A percentile compares a stretch with the other conserved stretches of the same genome.
These are phyloP conservation scores for Brachypodius melanocephalos DNA, from an alignment of 2,113 vertebrate genomes.

Conservation along the genomic window DNA sequence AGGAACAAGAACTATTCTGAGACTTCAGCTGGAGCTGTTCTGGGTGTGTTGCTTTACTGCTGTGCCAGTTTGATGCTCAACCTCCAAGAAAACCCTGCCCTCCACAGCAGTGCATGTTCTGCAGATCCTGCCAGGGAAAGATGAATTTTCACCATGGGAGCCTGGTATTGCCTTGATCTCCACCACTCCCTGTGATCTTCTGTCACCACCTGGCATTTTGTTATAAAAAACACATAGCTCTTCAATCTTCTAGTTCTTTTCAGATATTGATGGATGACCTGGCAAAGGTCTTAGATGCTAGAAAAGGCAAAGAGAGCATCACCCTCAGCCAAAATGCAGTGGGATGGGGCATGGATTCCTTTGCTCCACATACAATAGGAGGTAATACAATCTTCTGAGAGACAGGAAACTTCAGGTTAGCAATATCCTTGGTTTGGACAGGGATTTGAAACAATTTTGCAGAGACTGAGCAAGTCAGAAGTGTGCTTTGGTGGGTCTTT, in stretches of 20 bases:
- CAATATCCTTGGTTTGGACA: not conserved
- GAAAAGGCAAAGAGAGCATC: not conserved
- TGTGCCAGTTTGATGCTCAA: not conserved
- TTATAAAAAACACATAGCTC: not conserved
- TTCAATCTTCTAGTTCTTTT: not conserved
- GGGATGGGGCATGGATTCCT: not conserved
- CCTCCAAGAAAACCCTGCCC: not conserved
- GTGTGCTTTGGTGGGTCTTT: not conserved
- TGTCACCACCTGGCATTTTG: not conserved
- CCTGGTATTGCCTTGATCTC: not conserved
- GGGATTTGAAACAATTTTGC: not conserved
- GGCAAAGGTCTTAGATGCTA: not conserved
- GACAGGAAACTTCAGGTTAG: not conserved
- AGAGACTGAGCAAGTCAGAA: not conserved
- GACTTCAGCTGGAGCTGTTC: not conserved
- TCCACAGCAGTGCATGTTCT: not conserved
- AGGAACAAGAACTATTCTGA: not conserved
- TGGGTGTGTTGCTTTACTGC: not conserved
- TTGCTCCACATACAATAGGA: not conserved
- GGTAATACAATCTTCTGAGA: not conserved
- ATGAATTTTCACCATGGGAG: not conserved
- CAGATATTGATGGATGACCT: not conserved
- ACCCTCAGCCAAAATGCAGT: not conserved
- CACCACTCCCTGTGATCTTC: not conserved
- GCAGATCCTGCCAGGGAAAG: not conserved